Evolutionary conservation across 2,888 invertebrate genomes (phyloP), one percentile per base, ranked within the genome.

Genomic region (Eurois occulta): DNA sequence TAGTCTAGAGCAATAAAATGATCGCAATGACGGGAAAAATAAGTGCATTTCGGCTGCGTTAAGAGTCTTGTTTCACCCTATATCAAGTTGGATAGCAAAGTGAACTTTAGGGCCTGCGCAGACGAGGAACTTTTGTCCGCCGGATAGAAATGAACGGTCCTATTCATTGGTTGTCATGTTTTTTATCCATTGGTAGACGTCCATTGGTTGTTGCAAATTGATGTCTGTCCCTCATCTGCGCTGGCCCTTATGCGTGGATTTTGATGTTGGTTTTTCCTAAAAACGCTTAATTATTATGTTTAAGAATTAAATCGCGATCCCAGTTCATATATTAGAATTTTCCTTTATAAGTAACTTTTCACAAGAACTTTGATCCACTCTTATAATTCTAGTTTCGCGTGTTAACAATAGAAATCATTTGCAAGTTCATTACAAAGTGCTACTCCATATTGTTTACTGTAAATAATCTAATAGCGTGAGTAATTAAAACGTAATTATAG

Each of bases 381-480:
- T n/a, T 32, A n/a, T 86, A 85, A 85, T 83, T 65, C 13, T 67
- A 38, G 69, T 60, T 75, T 85, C 52, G 85, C 85, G 75, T 86
- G 85, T 75, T 77, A 21, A 65, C 55, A 79, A 75, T 74, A 55
- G 2, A 65, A 82, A 79, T 75, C 28, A 79, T 71, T 77, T 73
- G 65, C 67, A 68, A 78, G 46, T 80, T 66, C 7, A 72, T 67
- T 72, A 71, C 68, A 72, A 71, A 77, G 24, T 62, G 35, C 62
- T 35, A 62, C 32, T 65, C 41, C 64, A 16, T 74, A 74, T 52
- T 77, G 43, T 69, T 58, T 24, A 48, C 16, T 73, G 43, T 62
- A 43, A 41, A 62, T 81, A 55, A 38, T 35, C 24, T 46, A 41
- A 79, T 83, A 52, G 69, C 68, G 55, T 55, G 65, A 70, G 72